phyloP scores from a whole-genome alignment of 1,140 invertebrate genomes.

The Drepana arcuata region DNA sequence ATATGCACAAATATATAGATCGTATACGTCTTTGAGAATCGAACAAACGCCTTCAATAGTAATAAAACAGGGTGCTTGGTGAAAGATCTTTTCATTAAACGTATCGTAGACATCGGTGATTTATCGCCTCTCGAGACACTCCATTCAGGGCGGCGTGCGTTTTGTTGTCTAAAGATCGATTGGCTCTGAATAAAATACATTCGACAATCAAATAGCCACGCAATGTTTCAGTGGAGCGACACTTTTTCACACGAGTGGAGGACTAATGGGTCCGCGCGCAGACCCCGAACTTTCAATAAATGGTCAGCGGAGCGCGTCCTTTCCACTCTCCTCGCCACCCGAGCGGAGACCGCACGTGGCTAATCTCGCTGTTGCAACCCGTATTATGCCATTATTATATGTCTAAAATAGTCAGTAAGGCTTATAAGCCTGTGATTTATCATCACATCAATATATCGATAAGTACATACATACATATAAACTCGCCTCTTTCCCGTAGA shows the following conservation, averaged over 20 bases:
- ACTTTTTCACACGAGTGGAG: slow-evolving; percentile 53
- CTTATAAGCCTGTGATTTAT: too few species aligned
- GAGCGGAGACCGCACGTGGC: neutral
- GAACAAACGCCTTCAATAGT: slow-evolving; percentile 17
- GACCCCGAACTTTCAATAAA: slow-evolving; percentile 62
- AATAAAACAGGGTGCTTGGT: slow-evolving; percentile 30
- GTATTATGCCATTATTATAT: too few species aligned
- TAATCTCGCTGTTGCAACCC: too few species aligned
- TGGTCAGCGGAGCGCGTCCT: slow-evolving; percentile 19
- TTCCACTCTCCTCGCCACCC: neutral
- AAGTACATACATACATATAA: too few species aligned
- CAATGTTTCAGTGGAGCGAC: slow-evolving; percentile 64
- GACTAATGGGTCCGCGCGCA: slow-evolving; percentile 63
- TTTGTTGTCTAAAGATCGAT: slow-evolving; percentile 68
- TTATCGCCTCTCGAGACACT: slow-evolving; percentile 57
- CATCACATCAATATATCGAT: too few species aligned
- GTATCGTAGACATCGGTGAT: slow-evolving; percentile 52
- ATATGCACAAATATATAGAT: too few species aligned
- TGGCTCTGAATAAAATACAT: slow-evolving; percentile 64
- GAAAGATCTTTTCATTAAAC: slow-evolving; percentile 60
- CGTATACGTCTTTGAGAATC: slow-evolving; percentile 8
- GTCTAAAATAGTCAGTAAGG: too few species aligned
- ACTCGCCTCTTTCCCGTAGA: too few species aligned
- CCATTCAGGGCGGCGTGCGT: slow-evolving; percentile 54
- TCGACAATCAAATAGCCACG: slow-evolving; percentile 62